A percentile compares a stretch with the other conserved stretches of the same genome.
phyloP scores from a whole-genome alignment of 2,888 invertebrate species.

The Pyrocoelia pectoralis region DNA sequence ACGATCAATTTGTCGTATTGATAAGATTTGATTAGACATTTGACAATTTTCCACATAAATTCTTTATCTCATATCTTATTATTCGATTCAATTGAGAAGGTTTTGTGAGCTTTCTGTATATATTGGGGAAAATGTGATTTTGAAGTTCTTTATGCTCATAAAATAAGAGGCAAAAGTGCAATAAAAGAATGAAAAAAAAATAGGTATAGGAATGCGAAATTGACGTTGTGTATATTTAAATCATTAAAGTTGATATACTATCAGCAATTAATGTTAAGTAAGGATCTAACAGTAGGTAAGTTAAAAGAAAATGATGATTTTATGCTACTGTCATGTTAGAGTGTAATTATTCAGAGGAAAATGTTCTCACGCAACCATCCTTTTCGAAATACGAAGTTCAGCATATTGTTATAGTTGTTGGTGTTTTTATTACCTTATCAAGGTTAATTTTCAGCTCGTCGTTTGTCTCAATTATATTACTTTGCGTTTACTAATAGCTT shows the following conservation, averaged over 20 bases:
- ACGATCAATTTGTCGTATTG: background rate
- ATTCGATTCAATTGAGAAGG: background rate
- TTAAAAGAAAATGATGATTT: background rate
- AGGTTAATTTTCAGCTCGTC: too few relatives aligned
- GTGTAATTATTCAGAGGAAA: background rate
- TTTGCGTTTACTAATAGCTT: too few relatives aligned
- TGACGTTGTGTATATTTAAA: background rate
- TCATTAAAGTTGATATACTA: background rate
- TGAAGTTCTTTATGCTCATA: too few relatives aligned
- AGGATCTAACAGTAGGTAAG: background rate
- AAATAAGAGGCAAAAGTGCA: too few relatives aligned
- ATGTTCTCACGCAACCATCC: background rate
- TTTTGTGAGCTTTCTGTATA: background rate
- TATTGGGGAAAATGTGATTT: too few relatives aligned
- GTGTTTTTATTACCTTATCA: background rate
- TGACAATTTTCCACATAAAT: background rate
- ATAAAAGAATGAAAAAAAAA: too few relatives aligned
- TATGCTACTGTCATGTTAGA: background rate
- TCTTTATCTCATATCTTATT: background rate
- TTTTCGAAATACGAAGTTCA: background rate
- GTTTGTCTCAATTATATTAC: too few relatives aligned
- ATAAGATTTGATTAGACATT: background rate
- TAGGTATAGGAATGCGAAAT: background rate
- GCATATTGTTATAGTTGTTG: background rate
- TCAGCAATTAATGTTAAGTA: background rate